These are phyloP conservation scores for Protaetia brevitarsis DNA, from an alignment of 1,140 invertebrate species.

Conservation along the genomic window DNA sequence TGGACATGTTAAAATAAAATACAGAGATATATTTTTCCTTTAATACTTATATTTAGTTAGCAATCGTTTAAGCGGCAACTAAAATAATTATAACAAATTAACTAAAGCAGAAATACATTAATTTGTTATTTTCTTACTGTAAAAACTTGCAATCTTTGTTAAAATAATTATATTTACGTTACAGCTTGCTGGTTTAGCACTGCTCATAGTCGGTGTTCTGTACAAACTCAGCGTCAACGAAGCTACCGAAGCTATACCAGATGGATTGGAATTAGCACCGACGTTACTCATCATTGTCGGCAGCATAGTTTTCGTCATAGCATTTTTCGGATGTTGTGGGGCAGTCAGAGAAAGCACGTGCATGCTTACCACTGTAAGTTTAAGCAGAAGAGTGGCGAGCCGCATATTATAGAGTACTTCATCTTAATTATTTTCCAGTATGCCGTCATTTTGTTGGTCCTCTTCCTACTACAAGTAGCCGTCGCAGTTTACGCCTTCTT, in stretches of 20 bases:
- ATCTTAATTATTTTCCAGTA: conserved; percentile 47
- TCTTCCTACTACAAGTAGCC: conserved; percentile 56
- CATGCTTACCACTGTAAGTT: conserved; percentile 69
- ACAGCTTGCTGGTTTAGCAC: conserved; percentile 43
- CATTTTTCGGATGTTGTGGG: conserved; percentile 84
- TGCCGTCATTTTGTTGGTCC: conserved; percentile 50
- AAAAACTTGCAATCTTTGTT: no score
- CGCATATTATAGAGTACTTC: neutral
- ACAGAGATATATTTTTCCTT: no score
- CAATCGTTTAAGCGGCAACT: no score
- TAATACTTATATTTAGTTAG: no score
- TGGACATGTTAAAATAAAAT: no score
- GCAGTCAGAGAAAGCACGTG: conserved; percentile 77
- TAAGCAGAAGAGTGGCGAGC: neutral
- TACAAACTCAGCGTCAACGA: conserved; percentile 41
- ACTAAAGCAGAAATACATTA: no score
- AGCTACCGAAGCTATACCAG: conserved; percentile 34
- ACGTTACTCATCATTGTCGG: conserved; percentile 76
- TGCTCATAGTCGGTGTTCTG: conserved; percentile 44
- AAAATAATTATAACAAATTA: no score
- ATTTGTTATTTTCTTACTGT: no score
- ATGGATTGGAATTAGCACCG: conserved; percentile 53
- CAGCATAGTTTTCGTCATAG: conserved; percentile 71
- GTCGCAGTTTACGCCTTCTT: conserved; percentile 50
- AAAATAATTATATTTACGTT: conserved; percentile 37